Conservation (phyloP, 1,140 invertebrate genomes). For the Argopecten irradians region DNA sequence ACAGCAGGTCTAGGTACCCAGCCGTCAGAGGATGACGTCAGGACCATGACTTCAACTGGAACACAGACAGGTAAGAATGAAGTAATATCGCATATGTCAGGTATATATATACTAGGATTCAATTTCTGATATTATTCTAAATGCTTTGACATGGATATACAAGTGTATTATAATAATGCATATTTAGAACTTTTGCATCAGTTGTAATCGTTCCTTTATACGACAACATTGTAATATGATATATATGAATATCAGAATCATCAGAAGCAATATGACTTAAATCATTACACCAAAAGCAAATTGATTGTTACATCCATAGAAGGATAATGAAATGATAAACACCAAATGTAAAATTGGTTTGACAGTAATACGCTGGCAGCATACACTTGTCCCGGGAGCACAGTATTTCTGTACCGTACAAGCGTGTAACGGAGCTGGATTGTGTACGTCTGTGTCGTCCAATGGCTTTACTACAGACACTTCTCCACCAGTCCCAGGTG, state of each 20-base stretch:
- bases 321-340: too few relatives aligned
- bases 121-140: too few relatives aligned
- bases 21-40: constrained; percentile 40
- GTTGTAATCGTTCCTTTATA: too few relatives aligned
- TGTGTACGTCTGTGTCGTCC: constrained; percentile 41
- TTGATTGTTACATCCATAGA: too few relatives aligned
- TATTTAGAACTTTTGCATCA: too few relatives aligned
- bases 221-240: too few relatives aligned
- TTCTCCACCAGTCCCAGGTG: constrained; percentile 49
- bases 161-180: too few relatives aligned
- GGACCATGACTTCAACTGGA: constrained; percentile 30
- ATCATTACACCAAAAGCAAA: too few relatives aligned
- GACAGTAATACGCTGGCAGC: not conserved
- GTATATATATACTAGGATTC: too few relatives aligned
- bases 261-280: too few relatives aligned
- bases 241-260: too few relatives aligned
- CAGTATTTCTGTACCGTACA: constrained; percentile 44
- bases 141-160: too few relatives aligned
- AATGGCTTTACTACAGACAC: constrained; percentile 51
- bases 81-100: not conserved
- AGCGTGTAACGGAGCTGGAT: constrained; percentile 47
- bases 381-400: constrained; percentile 26
- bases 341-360: not conserved
- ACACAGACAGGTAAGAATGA: constrained; percentile 40
- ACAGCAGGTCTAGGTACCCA: constrained; percentile 40